phyloP scores from a whole-genome alignment of 2,888 invertebrate genomes.

The Drosophila neotestacea region DNA sequence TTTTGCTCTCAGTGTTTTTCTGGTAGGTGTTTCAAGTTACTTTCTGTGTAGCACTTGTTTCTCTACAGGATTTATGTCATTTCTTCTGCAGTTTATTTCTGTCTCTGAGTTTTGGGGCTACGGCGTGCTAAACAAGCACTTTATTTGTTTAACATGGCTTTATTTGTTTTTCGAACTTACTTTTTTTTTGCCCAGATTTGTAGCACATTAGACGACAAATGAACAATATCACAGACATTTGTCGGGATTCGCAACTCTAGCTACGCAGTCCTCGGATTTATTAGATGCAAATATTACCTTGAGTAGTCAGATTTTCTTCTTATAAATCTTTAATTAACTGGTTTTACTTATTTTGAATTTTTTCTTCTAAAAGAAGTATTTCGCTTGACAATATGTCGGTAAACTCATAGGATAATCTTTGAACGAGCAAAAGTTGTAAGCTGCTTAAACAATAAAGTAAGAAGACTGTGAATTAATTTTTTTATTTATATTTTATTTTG shows the following conservation, averaged over 20 bases:
- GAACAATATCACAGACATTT: conserved; percentile 15
- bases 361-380: background rate
- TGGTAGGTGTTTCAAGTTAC: conserved; percentile 61
- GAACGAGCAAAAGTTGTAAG: background rate
- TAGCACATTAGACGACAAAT: conserved; percentile 54
- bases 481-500: conserved; percentile 64
- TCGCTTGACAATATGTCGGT: too few species aligned
- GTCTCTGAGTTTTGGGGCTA: conserved; percentile 24
- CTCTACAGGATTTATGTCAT: conserved; percentile 65
- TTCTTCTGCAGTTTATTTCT: conserved; percentile 62
- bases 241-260: background rate
- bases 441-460: background rate
- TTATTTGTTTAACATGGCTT: conserved; percentile 71
- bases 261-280: conserved; percentile 33
- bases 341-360: background rate
- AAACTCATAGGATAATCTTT: too few species aligned
- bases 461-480: conserved; percentile 21
- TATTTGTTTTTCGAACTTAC: conserved; percentile 24
- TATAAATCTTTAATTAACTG: background rate
- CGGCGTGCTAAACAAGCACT: conserved; percentile 52
- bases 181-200: conserved; percentile 30
- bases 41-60: conserved; percentile 63
- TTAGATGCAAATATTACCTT: conserved; percentile 6
- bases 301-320: background rate
- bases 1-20: conserved; percentile 21